Percentiles rank a stretch among this genome's conserved stretches.
Evolutionary conservation across 2,113 vertebrate genomes (phyloP).

Genomic region (Misgurnus mizolepis): DNA sequence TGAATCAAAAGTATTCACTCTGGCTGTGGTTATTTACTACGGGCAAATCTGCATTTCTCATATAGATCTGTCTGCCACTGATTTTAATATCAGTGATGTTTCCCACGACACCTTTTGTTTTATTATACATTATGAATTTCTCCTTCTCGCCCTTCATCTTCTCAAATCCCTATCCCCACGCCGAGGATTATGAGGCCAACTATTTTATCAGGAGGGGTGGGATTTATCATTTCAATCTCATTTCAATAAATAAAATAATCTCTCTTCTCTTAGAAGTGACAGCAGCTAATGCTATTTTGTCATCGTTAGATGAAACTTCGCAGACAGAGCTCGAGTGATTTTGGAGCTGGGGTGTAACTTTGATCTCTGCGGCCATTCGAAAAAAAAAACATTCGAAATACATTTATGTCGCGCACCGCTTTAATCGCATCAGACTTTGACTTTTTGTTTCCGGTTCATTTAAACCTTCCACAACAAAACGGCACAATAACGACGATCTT

Average conservation of each 20-base stretch:
- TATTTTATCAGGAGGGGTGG: constrained; percentile 94
- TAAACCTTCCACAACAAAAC: constrained; percentile 10
- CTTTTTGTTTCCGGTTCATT: constrained; percentile 8
- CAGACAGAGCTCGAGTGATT: constrained; percentile 65
- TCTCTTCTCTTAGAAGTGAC: constrained; percentile 84
- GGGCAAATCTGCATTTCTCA: constrained; percentile 86
- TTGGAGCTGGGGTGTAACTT: constrained; percentile 4
- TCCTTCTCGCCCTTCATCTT: constrained; percentile 80
- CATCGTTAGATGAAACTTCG: constrained; percentile 87
- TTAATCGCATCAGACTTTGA: background rate
- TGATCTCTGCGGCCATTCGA: constrained; percentile 27
- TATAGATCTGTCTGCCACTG: constrained; percentile 84
- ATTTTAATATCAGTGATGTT: constrained; percentile 87
- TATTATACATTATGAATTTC: constrained; percentile 88
- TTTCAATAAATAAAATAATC: constrained; percentile 99
- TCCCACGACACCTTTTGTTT: constrained; percentile 87
- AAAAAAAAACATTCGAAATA: background rate
- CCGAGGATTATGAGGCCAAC: constrained; percentile 93
- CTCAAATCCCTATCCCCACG: constrained; percentile 87
- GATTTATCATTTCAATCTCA: constrained; percentile 94
- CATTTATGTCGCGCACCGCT: background rate
- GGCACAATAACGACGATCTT: constrained; percentile 58
- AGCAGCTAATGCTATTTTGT: constrained; percentile 94
- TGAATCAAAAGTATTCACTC: constrained; percentile 75
- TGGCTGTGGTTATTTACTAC: constrained; percentile 82